Percentiles rank a stretch among this genome's conserved stretches.
phyloP scores from a whole-genome alignment of 2,888 invertebrate species.

The Drosophila phalerata region DNA sequence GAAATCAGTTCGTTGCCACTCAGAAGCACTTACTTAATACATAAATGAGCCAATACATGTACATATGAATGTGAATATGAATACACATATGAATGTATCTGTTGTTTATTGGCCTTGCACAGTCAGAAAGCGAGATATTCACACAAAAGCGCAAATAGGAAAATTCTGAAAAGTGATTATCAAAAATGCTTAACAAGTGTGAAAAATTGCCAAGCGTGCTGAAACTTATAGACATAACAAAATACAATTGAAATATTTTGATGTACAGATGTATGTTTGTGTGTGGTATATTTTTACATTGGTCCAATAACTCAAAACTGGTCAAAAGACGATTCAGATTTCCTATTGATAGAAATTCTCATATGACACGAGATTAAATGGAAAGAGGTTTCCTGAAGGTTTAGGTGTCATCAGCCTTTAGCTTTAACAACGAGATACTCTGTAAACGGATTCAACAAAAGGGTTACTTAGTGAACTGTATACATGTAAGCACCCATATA shows the following conservation, averaged over 20 bases:
- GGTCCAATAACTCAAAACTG: slow-evolving; percentile 7
- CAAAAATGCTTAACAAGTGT: slow-evolving; percentile 51
- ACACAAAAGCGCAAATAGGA: slow-evolving; percentile 35
- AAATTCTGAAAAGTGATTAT: slow-evolving; percentile 42
- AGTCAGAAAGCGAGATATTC: slow-evolving; percentile 13
- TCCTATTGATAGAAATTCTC: not conserved
- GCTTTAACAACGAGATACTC: not conserved
- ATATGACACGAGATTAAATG: not conserved
- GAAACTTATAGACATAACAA: slow-evolving; percentile 21
- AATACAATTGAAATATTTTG: slow-evolving; percentile 4
- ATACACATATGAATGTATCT: not conserved
- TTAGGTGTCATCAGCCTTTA: no score
- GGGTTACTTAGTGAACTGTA: not conserved
- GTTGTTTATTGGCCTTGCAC: slow-evolving; percentile 33
- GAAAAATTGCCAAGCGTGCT: slow-evolving; percentile 40
- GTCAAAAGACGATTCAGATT: slow-evolving; percentile 1
- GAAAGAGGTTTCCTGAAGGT: not conserved
- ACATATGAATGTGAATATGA: slow-evolving; percentile 4
- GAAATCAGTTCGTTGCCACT: slow-evolving; percentile 19
- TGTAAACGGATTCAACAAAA: not conserved
- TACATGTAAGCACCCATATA: no score
- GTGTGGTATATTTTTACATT: slow-evolving; percentile 6
- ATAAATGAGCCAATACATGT: not conserved
- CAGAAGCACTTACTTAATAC: slow-evolving; percentile 19
- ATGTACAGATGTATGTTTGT: slow-evolving; percentile 1